Evolutionary conservation across 2,888 invertebrate species (phyloP), one percentile per base, ranked within the genome.

Genomic region (Cylloceria caligata): DNA sequence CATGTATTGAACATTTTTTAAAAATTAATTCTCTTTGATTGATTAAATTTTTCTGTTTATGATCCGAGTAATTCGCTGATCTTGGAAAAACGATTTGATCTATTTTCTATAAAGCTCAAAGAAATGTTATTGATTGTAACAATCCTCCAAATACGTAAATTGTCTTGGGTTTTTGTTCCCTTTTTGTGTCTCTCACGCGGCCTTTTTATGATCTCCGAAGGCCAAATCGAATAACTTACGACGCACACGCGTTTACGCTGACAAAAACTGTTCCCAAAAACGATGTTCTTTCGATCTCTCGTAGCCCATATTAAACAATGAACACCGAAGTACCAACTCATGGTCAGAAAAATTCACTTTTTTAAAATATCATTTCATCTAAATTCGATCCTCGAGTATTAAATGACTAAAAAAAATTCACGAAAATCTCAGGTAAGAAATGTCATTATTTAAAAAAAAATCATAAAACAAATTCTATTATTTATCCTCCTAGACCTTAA

Each of bases 201-300:
- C 1, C n/a, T 45, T 45, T 45, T 45, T 45, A 45, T 16, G 45
- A 45, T 16, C 45, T 45, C 49, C 49, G 19, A 49, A 52, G 52
- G 52, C 13, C 52, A 24, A 52, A 13, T 52, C 7, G 21, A 24
- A 9, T 13, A 9, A 11, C 13, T 52, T 24, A 11, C 9, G 24
- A 21, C 52, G 13, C 52, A 9, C 24, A 11, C 11, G 52, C 11
- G 45, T n/a, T 3, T 52, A 52, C 11, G 9, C 24, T 11, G 11
- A 52, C 52, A 24, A 52, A 52, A 52, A 52, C 9, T 52, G 52
- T 3, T 49, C 24, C 24, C 7, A 49, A 52, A 52, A 52, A 52
- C 1, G 24, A 52, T 21, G 52, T 52, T n/a, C 24, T 52, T 45
- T 45, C 5, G 11, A 24, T 52, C 24, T 52, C 52, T 5, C 4